Evolutionary conservation across 2,888 invertebrate genomes (phyloP).

Genomic region (Holacanthella duospinosa): DNA sequence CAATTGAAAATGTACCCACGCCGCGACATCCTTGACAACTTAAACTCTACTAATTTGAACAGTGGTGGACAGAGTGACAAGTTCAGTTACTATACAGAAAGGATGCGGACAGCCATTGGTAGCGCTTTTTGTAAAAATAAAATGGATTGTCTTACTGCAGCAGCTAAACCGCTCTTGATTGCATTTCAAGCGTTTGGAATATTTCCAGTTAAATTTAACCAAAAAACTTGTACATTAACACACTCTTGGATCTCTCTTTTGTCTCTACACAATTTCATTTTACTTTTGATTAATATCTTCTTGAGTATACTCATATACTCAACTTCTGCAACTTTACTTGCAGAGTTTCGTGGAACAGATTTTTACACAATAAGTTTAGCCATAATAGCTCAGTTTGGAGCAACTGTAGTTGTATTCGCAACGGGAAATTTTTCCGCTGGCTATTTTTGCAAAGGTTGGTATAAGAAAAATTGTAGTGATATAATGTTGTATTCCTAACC

Average conservation of each 20-base stretch:
- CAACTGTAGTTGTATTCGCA: not conserved
- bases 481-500: not conserved
- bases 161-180: not conserved
- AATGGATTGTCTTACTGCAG: not conserved
- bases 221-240: not conserved
- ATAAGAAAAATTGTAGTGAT: not conserved
- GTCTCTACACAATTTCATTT: not conserved
- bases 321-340: not conserved
- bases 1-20: too few species aligned
- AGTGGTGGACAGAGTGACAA: too few species aligned
- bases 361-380: not conserved
- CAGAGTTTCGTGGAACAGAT: not conserved
- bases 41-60: too few species aligned
- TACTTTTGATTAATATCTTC: not conserved
- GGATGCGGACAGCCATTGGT: too few species aligned
- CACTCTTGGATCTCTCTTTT: not conserved
- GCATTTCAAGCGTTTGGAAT: not conserved
- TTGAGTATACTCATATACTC: not conserved
- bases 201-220: not conserved
- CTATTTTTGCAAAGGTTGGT: not conserved
- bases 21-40: too few species aligned
- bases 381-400: not conserved
- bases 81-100: not conserved
- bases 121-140: not conserved
- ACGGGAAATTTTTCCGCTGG: not conserved